phyloP scores from a whole-genome alignment of 30 jellyfish, hydroid and myxozoan species.

The Calvadosia cruxmelitensis region DNA sequence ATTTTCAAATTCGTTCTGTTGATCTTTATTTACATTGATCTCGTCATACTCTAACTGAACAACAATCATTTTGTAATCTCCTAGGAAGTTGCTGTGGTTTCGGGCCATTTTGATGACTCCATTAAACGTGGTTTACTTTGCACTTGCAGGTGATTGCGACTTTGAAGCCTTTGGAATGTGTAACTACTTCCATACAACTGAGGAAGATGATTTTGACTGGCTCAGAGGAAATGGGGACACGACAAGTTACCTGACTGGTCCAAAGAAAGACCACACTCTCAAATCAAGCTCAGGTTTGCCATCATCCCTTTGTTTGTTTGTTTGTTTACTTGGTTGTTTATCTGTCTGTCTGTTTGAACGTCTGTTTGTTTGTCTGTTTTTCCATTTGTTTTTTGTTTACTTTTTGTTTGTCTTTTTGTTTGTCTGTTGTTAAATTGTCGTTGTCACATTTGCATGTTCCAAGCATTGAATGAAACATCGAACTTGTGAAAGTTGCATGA shows the following conservation, averaged over 20 bases:
- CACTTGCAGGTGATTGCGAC: conserved; percentile 69
- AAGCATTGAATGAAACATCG: too few species aligned
- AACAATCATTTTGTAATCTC: too few species aligned
- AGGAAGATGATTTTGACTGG: conserved; percentile 88
- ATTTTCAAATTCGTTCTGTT: too few species aligned
- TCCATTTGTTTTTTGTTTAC: background rate
- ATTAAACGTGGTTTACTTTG: too few species aligned
- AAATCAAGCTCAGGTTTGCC: conserved; percentile 27
- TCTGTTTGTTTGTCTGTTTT: background rate
- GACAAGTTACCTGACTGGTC: conserved; percentile 90
- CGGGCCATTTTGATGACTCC: too few species aligned
- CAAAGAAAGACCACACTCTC: conserved; percentile 66
- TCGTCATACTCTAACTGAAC: too few species aligned
- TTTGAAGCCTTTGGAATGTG: conserved; percentile 62
- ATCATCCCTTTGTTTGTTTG: background rate
- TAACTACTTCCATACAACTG: conserved; percentile 51
- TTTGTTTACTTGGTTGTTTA: background rate
- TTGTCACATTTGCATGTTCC: too few species aligned
- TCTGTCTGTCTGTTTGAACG: background rate
- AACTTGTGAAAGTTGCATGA: too few species aligned
- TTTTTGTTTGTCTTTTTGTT: background rate
- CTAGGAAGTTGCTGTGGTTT: too few species aligned
- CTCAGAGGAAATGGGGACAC: conserved; percentile 72
- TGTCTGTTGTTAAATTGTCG: too few species aligned
- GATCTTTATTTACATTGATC: too few species aligned